Conservation (phyloP, 2,797 vertebrate genomes). For the Xenopus petersii region DNA sequence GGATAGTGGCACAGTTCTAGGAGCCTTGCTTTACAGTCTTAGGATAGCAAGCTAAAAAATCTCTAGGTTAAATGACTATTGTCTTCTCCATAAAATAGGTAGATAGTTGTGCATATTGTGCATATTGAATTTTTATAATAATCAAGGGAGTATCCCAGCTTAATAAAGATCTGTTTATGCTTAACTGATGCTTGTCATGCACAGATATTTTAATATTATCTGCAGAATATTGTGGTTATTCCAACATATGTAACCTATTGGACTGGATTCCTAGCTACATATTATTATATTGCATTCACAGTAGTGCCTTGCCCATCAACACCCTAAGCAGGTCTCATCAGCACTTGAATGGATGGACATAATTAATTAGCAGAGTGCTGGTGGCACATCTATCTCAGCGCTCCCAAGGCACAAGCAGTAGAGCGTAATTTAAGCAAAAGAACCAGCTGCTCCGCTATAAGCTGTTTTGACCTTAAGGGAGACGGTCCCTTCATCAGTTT, state of each 20-base stretch:
- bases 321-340: constrained; percentile 26
- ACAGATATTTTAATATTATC: too few species aligned
- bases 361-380: constrained; percentile 40
- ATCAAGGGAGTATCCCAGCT: too few species aligned
- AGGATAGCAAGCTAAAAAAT: constrained; percentile 5
- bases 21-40: constrained; percentile 25
- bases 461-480: constrained; percentile 34
- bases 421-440: constrained; percentile 32
- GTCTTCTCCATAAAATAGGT: too few species aligned
- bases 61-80: too few species aligned
- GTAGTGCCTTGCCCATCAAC: constrained; percentile 32
- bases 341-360: constrained; percentile 39
- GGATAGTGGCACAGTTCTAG: constrained; percentile 30
- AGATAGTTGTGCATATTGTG: too few species aligned
- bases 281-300: constrained; percentile 17
- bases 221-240: too few species aligned
- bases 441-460: constrained; percentile 44
- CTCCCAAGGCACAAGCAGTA: constrained; percentile 30
- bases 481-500: constrained; percentile 35
- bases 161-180: too few species aligned
- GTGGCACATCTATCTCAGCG: constrained; percentile 39
- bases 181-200: too few species aligned
- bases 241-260: not conserved
- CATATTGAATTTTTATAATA: too few species aligned
- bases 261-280: not conserved